Evolutionary conservation across 92 coral and sea anemone genomes (phyloP).

Genomic region (Diadumene lineata): DNA sequence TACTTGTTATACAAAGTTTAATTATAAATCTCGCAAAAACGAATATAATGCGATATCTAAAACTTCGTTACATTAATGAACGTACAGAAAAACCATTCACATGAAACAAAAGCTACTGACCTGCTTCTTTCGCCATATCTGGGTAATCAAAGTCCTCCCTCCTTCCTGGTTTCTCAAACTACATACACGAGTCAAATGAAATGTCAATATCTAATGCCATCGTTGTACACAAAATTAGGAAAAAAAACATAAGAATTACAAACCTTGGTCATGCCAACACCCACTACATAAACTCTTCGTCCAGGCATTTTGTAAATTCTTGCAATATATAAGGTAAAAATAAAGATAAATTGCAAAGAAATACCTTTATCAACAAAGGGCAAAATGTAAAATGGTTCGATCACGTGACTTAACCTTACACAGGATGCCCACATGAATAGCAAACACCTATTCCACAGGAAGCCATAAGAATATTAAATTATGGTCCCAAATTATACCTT

Average conservation of each 20-base stretch:
- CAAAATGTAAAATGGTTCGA: not conserved
- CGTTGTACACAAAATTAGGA: not conserved
- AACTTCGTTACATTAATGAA: too few species aligned
- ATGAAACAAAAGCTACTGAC: slow-evolving; percentile 31
- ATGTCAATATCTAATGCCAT: not conserved
- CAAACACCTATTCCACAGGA: not conserved
- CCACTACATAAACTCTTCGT: slow-evolving; percentile 83
- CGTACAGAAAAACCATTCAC: not conserved
- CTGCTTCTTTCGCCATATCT: slow-evolving; percentile 98
- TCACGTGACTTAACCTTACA: slow-evolving; percentile 13
- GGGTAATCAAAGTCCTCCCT: slow-evolving; percentile 94
- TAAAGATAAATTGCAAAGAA: not conserved
- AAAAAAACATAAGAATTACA: slow-evolving; percentile 7
- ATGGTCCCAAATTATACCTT: not conserved
- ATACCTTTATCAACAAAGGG: not conserved
- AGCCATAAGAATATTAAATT: not conserved
- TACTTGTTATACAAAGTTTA: too few species aligned
- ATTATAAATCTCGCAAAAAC: too few species aligned
- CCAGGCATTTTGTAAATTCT: slow-evolving; percentile 73
- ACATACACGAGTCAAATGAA: not conserved
- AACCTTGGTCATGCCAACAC: slow-evolving; percentile 99
- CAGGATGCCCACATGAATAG: not conserved
- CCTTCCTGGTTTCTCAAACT: slow-evolving; percentile 98
- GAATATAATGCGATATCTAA: too few species aligned
- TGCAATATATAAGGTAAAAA: not conserved